These are phyloP conservation scores for Chrysomallon squamiferum DNA, from an alignment of 1,140 invertebrate genomes.

Conservation along the genomic window DNA sequence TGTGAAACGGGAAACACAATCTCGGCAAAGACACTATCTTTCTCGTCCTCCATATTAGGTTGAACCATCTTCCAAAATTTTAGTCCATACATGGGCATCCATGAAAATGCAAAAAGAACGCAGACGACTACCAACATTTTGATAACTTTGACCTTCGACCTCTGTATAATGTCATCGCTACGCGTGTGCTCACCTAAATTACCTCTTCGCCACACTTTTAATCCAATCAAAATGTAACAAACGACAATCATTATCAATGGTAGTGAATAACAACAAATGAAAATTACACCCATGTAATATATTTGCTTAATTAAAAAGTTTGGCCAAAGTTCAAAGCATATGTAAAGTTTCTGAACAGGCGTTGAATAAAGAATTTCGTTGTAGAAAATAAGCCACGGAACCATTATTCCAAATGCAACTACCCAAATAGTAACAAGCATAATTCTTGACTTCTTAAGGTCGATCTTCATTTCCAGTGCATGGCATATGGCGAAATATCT, in stretches of 20 bases:
- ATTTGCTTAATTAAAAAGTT: constrained; percentile 73
- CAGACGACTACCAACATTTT: constrained; percentile 96
- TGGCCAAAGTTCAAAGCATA: constrained; percentile 42
- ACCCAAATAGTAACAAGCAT: constrained; percentile 93
- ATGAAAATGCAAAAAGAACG: constrained; percentile 89
- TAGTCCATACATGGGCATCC: constrained; percentile 85
- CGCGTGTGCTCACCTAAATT: constrained; percentile 73
- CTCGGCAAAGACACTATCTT: constrained; percentile 73
- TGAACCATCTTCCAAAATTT: constrained; percentile 36
- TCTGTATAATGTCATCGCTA: constrained; percentile 48
- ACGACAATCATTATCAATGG: constrained; percentile 89
- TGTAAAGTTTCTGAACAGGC: constrained; percentile 19
- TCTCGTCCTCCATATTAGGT: constrained; percentile 66
- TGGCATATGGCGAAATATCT: constrained; percentile 95
- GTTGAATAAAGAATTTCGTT: constrained; percentile 63
- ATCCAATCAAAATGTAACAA: constrained; percentile 92
- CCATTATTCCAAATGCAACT: constrained; percentile 81
- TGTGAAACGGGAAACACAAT: constrained; percentile 88
- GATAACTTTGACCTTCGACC: constrained; percentile 72
- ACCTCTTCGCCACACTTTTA: constrained; percentile 84
- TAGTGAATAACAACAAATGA: constrained; percentile 88
- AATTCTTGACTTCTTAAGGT: constrained; percentile 82
- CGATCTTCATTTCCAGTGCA: constrained; percentile 88
- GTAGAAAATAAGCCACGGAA: constrained; percentile 89
- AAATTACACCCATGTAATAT: constrained; percentile 88